These are phyloP conservation scores for Gymnoscelis rufifasciata DNA, from an alignment of 2,888 invertebrate genomes.

Conservation along the genomic window DNA sequence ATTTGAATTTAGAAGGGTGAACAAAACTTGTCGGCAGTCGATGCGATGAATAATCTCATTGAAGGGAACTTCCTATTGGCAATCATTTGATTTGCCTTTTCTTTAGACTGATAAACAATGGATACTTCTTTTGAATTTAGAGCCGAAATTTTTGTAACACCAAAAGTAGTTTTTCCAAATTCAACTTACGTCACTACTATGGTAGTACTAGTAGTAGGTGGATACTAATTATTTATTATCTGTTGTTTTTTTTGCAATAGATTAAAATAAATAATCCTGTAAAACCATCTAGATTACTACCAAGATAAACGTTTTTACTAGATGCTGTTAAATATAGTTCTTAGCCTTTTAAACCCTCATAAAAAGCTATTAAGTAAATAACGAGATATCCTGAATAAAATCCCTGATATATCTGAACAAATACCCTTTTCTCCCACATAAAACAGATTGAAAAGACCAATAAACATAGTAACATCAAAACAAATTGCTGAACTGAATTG, in stretches of 20 bases:
- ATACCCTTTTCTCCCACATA: background rate
- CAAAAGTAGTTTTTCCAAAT: too few relatives aligned
- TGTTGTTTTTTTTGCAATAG: too few relatives aligned
- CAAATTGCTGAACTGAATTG: conserved; percentile 10
- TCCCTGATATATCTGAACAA: background rate
- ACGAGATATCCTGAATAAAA: too few relatives aligned
- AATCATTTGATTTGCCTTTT: conserved; percentile 16
- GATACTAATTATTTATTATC: too few relatives aligned
- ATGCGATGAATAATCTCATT: conserved; percentile 16
- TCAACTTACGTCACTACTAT: too few relatives aligned
- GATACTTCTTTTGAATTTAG: background rate
- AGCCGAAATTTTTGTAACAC: background rate
- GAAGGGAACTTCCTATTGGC: conserved; percentile 18
- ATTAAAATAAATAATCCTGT: too few relatives aligned
- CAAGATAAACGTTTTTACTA: too few relatives aligned
- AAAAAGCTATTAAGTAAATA: too few relatives aligned
- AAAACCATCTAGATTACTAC: too few relatives aligned
- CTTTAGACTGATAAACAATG: conserved; percentile 2
- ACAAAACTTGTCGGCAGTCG: conserved; percentile 13
- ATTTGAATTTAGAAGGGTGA: conserved; percentile 24
- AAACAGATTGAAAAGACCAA: background rate
- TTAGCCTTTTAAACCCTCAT: too few relatives aligned
- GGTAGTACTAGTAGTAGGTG: too few relatives aligned
- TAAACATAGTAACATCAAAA: background rate
- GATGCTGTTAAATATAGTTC: too few relatives aligned